These are phyloP conservation scores for Atethmia centrago DNA, from an alignment of 2,888 invertebrate species.

Conservation along the genomic window DNA sequence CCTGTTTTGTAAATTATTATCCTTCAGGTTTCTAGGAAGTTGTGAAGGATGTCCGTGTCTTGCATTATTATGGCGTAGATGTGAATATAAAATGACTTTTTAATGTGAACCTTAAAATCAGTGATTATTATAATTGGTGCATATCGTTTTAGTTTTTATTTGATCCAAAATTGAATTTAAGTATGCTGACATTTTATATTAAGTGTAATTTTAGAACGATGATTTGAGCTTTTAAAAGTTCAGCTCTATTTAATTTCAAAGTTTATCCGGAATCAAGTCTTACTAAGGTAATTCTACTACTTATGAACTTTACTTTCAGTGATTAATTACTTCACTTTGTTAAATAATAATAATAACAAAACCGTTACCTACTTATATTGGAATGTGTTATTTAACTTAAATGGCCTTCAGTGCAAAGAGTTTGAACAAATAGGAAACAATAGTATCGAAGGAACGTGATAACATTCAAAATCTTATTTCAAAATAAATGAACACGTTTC, in stretches of 20 bases:
- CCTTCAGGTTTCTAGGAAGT: conserved; percentile 72
- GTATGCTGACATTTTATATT: conserved; percentile 9
- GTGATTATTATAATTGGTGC: conserved; percentile 17
- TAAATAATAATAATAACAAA: conserved; percentile 5
- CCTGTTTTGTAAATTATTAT: conserved; percentile 73
- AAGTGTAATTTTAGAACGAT: conserved; percentile 28
- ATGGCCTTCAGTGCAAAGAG: conserved; percentile 48
- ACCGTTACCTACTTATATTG: conserved; percentile 26
- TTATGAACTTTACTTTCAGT: background rate
- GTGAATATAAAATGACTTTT: conserved; percentile 18
- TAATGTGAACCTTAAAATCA: conserved; percentile 1
- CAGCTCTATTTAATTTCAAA: background rate
- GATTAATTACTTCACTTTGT: conserved; percentile 12
- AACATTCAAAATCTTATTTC: conserved; percentile 6
- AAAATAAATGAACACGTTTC: conserved; percentile 38
- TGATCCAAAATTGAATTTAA: background rate
- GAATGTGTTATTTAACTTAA: conserved; percentile 20
- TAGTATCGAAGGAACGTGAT: conserved; percentile 19
- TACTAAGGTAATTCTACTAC: background rate
- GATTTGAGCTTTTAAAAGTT: conserved; percentile 27
- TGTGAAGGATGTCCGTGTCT: conserved; percentile 59
- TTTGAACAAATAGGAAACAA: conserved; percentile 51
- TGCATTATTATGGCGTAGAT: conserved; percentile 37
- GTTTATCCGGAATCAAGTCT: background rate
- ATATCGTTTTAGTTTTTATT: conserved; percentile 6